These are phyloP conservation scores for Microcebus ravelobensis DNA, from an alignment of 2,113 vertebrate species.

Conservation along the genomic window DNA sequence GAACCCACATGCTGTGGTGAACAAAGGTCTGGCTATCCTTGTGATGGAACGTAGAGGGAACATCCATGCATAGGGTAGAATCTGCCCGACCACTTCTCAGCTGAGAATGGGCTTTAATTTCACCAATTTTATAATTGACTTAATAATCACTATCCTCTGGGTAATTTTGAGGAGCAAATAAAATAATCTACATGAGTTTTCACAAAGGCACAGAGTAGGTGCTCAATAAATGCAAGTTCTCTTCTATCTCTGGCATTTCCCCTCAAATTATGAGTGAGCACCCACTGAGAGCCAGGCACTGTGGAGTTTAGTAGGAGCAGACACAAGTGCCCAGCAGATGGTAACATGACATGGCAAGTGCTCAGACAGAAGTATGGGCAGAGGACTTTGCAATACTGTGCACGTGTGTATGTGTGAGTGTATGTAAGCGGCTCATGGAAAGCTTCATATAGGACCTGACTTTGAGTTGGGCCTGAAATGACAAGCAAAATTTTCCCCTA, in stretches of 20 bases:
- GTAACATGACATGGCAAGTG: not conserved
- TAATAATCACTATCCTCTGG: not conserved
- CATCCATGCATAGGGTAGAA: not conserved
- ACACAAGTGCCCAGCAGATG: not conserved
- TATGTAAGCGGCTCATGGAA: not conserved
- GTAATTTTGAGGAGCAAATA: not conserved
- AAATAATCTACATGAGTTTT: not conserved
- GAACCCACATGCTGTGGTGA: not conserved
- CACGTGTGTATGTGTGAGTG: accelerated
- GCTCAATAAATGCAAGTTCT: not conserved
- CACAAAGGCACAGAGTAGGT: not conserved
- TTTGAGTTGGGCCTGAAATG: not conserved
- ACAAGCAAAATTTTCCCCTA: not conserved
- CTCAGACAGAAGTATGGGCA: not conserved
- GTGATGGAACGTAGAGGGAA: not conserved
- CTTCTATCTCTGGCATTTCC: not conserved
- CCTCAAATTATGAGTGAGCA: not conserved
- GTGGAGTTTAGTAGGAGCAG: not conserved
- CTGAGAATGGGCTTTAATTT: not conserved
- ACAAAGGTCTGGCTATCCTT: not conserved
- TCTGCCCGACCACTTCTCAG: not conserved
- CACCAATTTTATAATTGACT: not conserved
- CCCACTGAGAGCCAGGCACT: not conserved
- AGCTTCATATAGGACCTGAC: not conserved
- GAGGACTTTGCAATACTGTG: not conserved